Evolutionary conservation across 1,140 invertebrate genomes (phyloP).

Genomic region (Aphis craccivora): DNA sequence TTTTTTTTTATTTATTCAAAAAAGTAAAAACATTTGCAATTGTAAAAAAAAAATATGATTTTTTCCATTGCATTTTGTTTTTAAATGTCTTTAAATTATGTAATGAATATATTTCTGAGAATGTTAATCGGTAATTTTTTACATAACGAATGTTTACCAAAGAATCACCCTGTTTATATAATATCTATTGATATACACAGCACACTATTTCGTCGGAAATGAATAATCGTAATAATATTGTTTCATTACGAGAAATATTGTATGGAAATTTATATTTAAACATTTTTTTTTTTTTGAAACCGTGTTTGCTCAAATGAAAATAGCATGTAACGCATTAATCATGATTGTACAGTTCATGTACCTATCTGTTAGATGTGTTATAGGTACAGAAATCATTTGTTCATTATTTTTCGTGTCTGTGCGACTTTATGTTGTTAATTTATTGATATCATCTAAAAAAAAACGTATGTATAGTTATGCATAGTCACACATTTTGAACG

Average conservation of each 20-base stretch:
- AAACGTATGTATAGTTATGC: not conserved
- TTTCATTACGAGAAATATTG: not conserved
- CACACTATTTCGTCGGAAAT: not conserved
- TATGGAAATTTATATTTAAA: not conserved
- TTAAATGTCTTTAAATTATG: not conserved
- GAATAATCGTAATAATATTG: not conserved
- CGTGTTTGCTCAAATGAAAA: not conserved
- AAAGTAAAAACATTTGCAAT: too few species aligned
- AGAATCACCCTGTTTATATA: not conserved
- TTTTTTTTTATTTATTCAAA: too few species aligned
- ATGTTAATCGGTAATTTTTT: not conserved
- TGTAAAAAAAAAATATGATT: too few species aligned
- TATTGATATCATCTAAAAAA: not conserved
- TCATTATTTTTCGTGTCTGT: not conserved
- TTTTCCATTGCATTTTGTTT: too few species aligned
- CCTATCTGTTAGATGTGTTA: not conserved
- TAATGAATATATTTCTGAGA: not conserved
- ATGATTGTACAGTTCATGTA: not conserved
- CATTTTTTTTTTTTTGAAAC: not conserved
- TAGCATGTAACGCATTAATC: not conserved
- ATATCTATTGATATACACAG: not conserved
- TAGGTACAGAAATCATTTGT: not conserved
- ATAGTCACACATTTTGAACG: not conserved
- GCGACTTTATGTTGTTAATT: not conserved
- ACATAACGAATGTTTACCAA: not conserved